A percentile compares a stretch with the other conserved stretches of the same genome.
Conservation (phyloP, 64 coral and sea anemone genomes). For the Trachythela sp. region DNA sequence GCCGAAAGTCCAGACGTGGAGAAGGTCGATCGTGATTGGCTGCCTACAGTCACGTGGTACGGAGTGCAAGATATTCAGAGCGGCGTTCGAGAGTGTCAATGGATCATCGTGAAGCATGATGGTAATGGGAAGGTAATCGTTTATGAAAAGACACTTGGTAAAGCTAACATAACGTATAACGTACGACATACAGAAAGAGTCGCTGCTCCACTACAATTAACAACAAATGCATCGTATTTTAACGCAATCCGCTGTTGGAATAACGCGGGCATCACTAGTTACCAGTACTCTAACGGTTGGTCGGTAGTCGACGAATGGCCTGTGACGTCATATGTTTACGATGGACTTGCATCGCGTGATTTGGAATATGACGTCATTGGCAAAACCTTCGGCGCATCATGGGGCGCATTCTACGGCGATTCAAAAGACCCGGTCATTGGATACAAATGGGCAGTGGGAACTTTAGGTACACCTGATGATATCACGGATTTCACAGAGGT, state of each 20-base stretch:
- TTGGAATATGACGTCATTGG: slow-evolving; percentile 37
- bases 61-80: background rate
- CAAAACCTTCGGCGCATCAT: slow-evolving; percentile 36
- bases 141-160: background rate
- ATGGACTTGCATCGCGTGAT: slow-evolving; percentile 43
- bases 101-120: background rate
- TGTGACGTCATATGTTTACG: slow-evolving; percentile 30
- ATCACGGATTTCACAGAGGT: slow-evolving; percentile 44
- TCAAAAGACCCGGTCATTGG: slow-evolving; percentile 54
- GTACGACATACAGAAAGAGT: background rate
- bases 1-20: background rate
- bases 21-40: background rate
- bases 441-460: slow-evolving; percentile 67
- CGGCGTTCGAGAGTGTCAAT: background rate
- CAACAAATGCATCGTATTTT: background rate
- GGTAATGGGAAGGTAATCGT: background rate
- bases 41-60: background rate
- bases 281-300: background rate
- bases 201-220: background rate
- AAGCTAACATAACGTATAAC: background rate
- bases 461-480: slow-evolving; percentile 37
- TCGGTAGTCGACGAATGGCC: background rate
- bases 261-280: background rate
- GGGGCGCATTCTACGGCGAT: slow-evolving; percentile 49
- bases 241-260: background rate